These are phyloP conservation scores for Columba livia DNA, from an alignment of 2,113 vertebrate genomes.

Conservation along the genomic window DNA sequence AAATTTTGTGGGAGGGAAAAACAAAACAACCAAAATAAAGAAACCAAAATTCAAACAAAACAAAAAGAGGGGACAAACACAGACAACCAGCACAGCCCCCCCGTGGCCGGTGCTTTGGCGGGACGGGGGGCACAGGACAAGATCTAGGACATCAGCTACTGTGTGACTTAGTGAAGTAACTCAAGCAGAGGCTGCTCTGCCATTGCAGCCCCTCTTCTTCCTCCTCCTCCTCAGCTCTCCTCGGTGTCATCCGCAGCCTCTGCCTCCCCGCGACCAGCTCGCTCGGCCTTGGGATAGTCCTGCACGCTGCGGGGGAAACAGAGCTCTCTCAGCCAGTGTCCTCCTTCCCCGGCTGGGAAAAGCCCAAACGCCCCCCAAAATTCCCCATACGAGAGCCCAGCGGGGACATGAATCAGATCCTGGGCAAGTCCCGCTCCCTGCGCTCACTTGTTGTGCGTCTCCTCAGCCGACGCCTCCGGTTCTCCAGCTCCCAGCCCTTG, in stretches of 20 bases:
- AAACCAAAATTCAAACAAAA: too few species aligned
- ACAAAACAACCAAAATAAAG: neutral
- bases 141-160: constrained; percentile 57
- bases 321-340: neutral
- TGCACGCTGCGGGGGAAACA: constrained; percentile 31
- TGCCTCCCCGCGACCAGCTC: neutral
- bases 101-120: neutral
- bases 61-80: constrained; percentile 41
- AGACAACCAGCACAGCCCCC: constrained; percentile 54
- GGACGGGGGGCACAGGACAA: neutral
- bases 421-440: too few species aligned
- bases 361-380: accelerated
- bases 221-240: constrained; percentile 55
- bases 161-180: constrained; percentile 47
- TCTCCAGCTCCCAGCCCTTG: constrained; percentile 50
- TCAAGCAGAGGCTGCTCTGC: neutral
- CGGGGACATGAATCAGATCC: too few species aligned
- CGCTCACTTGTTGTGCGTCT: constrained; percentile 71
- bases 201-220: neutral
- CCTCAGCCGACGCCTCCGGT: neutral
- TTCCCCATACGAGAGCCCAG: neutral
- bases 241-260: constrained; percentile 67
- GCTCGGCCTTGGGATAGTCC: constrained; percentile 58
- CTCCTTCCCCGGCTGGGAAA: neutral
- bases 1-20: constrained; percentile 31